Base-by-base conservation (phyloP, 2,888 invertebrate species). In the Xestia rhomboidea region DNA sequence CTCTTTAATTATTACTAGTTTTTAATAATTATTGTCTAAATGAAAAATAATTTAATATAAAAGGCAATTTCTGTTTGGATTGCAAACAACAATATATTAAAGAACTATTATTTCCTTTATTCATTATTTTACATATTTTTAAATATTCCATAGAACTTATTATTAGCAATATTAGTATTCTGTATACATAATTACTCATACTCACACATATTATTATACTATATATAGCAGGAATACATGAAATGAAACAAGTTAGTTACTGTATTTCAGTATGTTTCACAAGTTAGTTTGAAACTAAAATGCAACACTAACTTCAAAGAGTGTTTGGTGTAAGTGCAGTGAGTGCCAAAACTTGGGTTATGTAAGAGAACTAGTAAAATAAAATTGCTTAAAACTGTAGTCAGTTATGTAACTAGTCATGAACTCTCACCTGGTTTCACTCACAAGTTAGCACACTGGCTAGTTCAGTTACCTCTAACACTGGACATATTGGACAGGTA, bases 311-410 rank as follows among this genome's bases (percentile, higher is more conserved):
- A 73, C 49, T 67, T 49, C 49, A 38, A 27, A 34, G 7, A 63
- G 54, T 68, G 57, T 66, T 69, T 68, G 41, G 15, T 68, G 3
- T 24, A 70, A 70, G 30, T 51, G 57, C 46, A 72, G 68, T 76
- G 67, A 72, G 76, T 76, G 38, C 72, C 49, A n/a, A 60, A 69
- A 70, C 66, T 70, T 63, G 21, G 18, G 64, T 83, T 83, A 85
- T 60, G 24, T 82, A 84, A 84, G 27, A 41, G 44, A 85, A 79
- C 79, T 82, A 79, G 71, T 85, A 41, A 76, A 84, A 81, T 70
- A 68, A 82, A 84, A 82, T 73, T 79, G 71, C 66, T 84, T 76
- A 69, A 78, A 82, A 74, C 71, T 73, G 75, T 73, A 44, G 21
- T 76, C 46, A 68, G 38, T 84, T 76, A 84, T 54, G 49, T 76